These are phyloP conservation scores for Rosalia funebris DNA, from an alignment of 2,888 invertebrate species.

Conservation along the genomic window DNA sequence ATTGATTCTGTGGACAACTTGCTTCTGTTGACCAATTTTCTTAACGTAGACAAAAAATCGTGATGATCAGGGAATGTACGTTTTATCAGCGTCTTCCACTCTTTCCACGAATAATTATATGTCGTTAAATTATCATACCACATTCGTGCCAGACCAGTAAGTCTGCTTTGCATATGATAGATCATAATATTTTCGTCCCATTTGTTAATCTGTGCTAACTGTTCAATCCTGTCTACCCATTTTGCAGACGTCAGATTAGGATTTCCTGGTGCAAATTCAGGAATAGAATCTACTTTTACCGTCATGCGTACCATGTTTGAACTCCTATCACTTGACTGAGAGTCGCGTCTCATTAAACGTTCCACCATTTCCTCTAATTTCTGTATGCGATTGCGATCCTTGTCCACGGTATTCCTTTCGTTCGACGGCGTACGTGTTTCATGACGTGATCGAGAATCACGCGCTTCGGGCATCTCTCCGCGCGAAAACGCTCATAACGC, in stretches of 20 bases:
- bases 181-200: constrained; percentile 34
- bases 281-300: constrained; percentile 11
- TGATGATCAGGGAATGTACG: constrained; percentile 18
- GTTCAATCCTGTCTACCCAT: constrained; percentile 29
- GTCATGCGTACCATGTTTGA: neutral
- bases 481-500: neutral
- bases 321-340: neutral
- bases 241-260: constrained; percentile 19
- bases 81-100: constrained; percentile 31
- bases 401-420: too few relatives aligned
- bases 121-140: constrained; percentile 39
- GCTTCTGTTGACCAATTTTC: constrained; percentile 22
- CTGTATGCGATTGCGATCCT: too few relatives aligned
- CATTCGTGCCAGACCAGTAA: constrained; percentile 37
- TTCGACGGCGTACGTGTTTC: too few relatives aligned
- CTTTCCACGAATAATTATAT: constrained; percentile 36
- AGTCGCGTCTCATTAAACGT: neutral
- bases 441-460: too few relatives aligned
- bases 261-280: constrained; percentile 17
- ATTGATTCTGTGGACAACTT: constrained; percentile 6
- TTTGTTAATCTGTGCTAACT: constrained; percentile 33
- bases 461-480: too few relatives aligned
- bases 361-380: neutral
- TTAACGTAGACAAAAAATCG: constrained; percentile 27
- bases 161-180: constrained; percentile 33